Evolutionary conservation across 2,797 vertebrate species (phyloP), one percentile per base, ranked within the genome.

Genomic region (Eidolon dupreanum): DNA sequence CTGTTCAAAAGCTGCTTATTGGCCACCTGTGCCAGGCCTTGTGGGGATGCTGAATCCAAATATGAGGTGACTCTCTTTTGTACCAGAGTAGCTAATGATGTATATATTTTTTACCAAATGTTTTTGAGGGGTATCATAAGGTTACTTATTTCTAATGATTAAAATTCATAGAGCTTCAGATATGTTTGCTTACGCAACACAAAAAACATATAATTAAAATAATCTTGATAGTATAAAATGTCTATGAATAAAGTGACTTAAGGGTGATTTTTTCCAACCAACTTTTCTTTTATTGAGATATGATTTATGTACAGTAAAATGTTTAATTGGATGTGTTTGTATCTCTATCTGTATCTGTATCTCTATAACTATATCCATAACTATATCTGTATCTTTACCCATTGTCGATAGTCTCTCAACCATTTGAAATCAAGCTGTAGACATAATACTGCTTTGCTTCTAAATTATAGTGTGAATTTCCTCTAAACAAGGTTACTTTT

Each of bases 221-320:
- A 94, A 51, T 82, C 59, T 63, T 26, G n/a, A 6, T 49, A 38
- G 5, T 55, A 19, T 36, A 33, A 46, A 78, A 82, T 33, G 5
- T 38, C 9, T 73, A 68, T 24, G 31, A 82, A 36, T 53, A 82
- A 88, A 79, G 3, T 68, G 9, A 73, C 13, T 55, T 82, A 82
- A 88, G 24, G 8, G 15, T 61, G 28, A 31, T 12, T 88, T 53
- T 85, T 55, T 0, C 31, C n/a, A 74, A 4, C 24, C 53, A 46
- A 31, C 3, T 88, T 95, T 93, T 94, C 70, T 93, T 94, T 74
- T 53, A 94, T 61, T 61, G 36, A 88, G 11, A 5, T 36, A 26
- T 57, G 70, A 68, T 53, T 83, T 79, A 38, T 31, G 49, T 33
- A 36, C 6, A 79, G 19, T 85, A 71, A 43, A 93, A 81, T 88